These are phyloP conservation scores for Drepana arcuata DNA, from an alignment of 1,140 invertebrate species.

Conservation along the genomic window DNA sequence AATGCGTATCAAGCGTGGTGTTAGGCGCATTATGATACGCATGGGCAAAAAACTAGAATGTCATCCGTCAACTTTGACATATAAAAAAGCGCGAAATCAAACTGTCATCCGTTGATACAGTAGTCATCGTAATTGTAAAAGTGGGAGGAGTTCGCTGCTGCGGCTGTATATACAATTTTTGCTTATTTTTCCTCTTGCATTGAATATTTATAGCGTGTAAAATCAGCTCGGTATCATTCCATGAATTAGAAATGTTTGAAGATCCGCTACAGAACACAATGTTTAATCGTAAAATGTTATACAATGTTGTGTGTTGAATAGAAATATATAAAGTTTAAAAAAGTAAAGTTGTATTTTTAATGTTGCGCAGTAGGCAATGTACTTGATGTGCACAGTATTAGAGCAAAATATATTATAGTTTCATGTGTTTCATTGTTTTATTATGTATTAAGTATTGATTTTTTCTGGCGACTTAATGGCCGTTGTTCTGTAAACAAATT, in stretches of 20 bases:
- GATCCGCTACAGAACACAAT: constrained; percentile 43
- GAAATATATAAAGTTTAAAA: constrained; percentile 61
- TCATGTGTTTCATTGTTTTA: constrained; percentile 46
- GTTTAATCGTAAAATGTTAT: constrained; percentile 52
- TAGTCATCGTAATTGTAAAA: too few species aligned
- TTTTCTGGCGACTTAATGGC: constrained; percentile 17
- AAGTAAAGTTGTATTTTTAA: constrained; percentile 49
- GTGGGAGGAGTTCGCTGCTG: too few species aligned
- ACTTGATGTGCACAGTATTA: constrained; percentile 65
- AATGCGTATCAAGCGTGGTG: too few species aligned
- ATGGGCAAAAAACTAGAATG: too few species aligned
- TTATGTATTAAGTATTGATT: constrained; percentile 17
- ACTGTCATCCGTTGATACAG: constrained; percentile 9
- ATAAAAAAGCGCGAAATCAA: constrained; percentile 1
- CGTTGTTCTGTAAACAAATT: constrained; percentile 19
- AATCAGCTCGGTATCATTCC: constrained; percentile 69
- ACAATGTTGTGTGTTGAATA: constrained; percentile 66
- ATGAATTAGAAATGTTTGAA: constrained; percentile 33
- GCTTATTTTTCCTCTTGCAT: constrained; percentile 42
- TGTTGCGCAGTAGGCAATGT: constrained; percentile 29
- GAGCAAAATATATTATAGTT: constrained; percentile 60
- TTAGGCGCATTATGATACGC: too few species aligned
- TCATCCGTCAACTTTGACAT: constrained; percentile 3
- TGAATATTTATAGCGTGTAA: constrained; percentile 14
- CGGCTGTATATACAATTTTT: constrained; percentile 50